These are phyloP conservation scores for Cabera pusaria DNA, from an alignment of 2,888 invertebrate species.

Conservation along the genomic window DNA sequence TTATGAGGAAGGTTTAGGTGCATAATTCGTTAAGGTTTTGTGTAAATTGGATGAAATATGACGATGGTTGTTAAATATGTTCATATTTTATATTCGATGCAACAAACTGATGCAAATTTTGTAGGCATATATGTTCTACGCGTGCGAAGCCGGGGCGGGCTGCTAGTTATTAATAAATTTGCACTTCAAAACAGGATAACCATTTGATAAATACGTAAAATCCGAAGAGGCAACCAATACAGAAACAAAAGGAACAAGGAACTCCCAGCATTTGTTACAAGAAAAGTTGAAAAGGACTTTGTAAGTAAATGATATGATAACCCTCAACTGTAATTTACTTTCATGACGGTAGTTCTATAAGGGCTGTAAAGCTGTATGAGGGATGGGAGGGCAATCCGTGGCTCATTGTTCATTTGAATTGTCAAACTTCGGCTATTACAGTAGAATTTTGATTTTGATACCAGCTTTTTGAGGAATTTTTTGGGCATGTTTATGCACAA, in stretches of 20 bases:
- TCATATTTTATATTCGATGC: no score
- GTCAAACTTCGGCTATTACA: conserved; percentile 11
- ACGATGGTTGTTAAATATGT: no score
- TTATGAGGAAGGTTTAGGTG: no score
- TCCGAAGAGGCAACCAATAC: conserved; percentile 1
- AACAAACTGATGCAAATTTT: no score
- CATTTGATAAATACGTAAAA: conserved; percentile 1
- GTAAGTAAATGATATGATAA: conserved; percentile 24
- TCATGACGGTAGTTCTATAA: conserved; percentile 33
- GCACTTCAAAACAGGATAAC: conserved; percentile 1
- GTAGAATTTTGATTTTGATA: conserved; percentile 12
- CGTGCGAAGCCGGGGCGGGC: no score
- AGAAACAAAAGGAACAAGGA: conserved; percentile 20
- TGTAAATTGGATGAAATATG: no score
- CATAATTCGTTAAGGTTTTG: no score
- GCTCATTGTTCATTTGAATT: conserved; percentile 26
- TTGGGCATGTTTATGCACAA: no score
- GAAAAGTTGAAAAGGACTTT: conserved; percentile 27
- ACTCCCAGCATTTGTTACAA: conserved; percentile 28
- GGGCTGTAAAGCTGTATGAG: conserved; percentile 29
- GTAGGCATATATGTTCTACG: no score
- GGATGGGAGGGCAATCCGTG: conserved; percentile 24
- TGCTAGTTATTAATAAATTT: conserved; percentile 5
- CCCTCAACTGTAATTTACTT: conserved; percentile 29
- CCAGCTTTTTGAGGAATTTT: conserved; percentile 1